phyloP scores from a whole-genome alignment of 2,888 invertebrate genomes.

The Drosophila meridionalis region DNA sequence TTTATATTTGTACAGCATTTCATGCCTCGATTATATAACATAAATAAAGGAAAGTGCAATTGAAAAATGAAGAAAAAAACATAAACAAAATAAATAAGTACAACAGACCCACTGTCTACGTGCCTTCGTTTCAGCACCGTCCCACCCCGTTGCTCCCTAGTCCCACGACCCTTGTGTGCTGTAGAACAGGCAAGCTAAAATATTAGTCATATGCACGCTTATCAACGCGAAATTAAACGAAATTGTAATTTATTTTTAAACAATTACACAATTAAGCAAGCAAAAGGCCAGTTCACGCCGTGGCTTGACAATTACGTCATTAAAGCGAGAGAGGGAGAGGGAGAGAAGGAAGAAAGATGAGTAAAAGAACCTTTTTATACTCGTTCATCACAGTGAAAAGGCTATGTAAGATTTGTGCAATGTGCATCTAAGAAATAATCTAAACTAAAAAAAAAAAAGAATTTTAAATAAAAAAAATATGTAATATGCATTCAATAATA shows the following conservation, averaged over 20 bases:
- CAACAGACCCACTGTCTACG: conserved; percentile 62
- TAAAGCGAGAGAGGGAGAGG: not conserved
- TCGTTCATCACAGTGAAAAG: not conserved
- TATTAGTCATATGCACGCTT: conserved; percentile 64
- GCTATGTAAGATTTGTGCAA: not conserved
- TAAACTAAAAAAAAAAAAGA: no score
- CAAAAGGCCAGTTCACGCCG: conserved; percentile 19
- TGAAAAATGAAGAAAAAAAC: not conserved
- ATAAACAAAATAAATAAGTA: conserved; percentile 14
- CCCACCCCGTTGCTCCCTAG: conserved; percentile 7
- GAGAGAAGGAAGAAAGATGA: not conserved
- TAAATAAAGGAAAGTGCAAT: conserved; percentile 44
- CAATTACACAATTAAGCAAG: conserved; percentile 60
- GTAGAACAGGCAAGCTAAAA: conserved; percentile 1
- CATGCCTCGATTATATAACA: conserved; percentile 65
- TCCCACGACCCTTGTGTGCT: not conserved
- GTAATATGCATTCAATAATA: not conserved
- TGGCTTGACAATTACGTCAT: conserved; percentile 17
- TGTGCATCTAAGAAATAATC: no score
- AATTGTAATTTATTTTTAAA: conserved; percentile 66
- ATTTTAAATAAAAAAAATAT: not conserved
- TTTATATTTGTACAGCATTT: conserved; percentile 50
- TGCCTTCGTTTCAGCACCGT: conserved; percentile 31
- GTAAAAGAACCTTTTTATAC: not conserved
- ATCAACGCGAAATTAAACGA: conserved; percentile 47